These are phyloP conservation scores for Baccha elongata DNA, from an alignment of 2,888 invertebrate species.

Conservation along the genomic window DNA sequence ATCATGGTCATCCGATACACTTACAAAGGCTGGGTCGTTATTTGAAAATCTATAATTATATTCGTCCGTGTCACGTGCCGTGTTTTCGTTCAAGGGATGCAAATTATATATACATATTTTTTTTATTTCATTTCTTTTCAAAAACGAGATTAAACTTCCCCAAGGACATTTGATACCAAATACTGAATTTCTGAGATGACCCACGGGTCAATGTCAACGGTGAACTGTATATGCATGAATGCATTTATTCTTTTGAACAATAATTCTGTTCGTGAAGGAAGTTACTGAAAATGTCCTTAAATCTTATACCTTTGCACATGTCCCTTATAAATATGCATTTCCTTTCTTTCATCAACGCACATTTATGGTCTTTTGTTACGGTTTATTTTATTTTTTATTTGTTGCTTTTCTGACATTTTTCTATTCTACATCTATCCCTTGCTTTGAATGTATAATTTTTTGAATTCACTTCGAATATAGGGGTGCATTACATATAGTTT, in stretches of 20 bases:
- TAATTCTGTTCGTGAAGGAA: conserved; percentile 30
- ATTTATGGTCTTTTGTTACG: conserved; percentile 55
- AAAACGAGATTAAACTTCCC: conserved; percentile 61
- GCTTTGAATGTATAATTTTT: conserved; percentile 15
- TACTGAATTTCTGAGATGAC: conserved; percentile 47
- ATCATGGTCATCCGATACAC: conserved; percentile 71
- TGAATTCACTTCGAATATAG: conserved; percentile 40
- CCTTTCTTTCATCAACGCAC: conserved; percentile 31
- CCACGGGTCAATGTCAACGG: conserved; percentile 66
- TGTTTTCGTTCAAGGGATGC: conserved; percentile 67
- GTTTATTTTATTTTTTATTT: conserved; percentile 10
- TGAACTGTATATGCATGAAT: conserved; percentile 65
- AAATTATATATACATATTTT: conserved; percentile 50
- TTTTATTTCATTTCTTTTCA: conserved; percentile 29
- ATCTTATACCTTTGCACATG: conserved; percentile 57
- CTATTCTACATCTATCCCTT: not conserved
- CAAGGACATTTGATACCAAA: conserved; percentile 67
- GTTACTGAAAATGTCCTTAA: conserved; percentile 62
- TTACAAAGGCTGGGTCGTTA: conserved; percentile 49
- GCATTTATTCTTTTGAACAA: conserved; percentile 41
- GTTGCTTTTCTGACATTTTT: conserved; percentile 34
- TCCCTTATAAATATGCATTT: conserved; percentile 43
- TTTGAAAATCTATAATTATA: conserved; percentile 65
- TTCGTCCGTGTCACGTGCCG: conserved; percentile 63
- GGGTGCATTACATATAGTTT: conserved; percentile 56